These are phyloP conservation scores for Dermolepida albohirtum DNA, from an alignment of 2,888 invertebrate species.

Conservation along the genomic window DNA sequence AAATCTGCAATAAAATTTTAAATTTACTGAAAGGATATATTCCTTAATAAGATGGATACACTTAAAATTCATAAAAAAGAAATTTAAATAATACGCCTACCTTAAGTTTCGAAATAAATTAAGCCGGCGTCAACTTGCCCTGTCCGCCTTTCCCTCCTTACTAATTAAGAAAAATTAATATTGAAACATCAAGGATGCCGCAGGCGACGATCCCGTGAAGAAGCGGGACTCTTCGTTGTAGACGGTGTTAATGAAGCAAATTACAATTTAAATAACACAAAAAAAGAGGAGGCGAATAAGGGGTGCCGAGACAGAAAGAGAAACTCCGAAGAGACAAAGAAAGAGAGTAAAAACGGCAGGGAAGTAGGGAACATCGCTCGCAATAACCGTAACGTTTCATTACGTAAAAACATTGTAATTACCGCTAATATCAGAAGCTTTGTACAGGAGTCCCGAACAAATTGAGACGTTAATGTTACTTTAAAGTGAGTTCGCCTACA, in stretches of 20 bases:
- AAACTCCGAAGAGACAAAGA: not conserved
- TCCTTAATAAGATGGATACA: no score
- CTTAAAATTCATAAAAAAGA: slow-evolving; percentile 16
- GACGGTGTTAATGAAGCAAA: slow-evolving; percentile 38
- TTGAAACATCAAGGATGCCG: slow-evolving; percentile 36
- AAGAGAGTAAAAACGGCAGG: slow-evolving; percentile 6
- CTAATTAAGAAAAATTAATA: slow-evolving; percentile 38
- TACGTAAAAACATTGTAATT: slow-evolving; percentile 17
- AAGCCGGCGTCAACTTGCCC: slow-evolving; percentile 9
- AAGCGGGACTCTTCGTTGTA: slow-evolving; percentile 6
- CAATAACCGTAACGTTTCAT: slow-evolving; percentile 16
- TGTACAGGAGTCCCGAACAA: slow-evolving; percentile 3
- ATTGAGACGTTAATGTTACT: slow-evolving; percentile 28
- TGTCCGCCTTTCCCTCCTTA: slow-evolving; percentile 12
- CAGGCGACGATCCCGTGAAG: slow-evolving; percentile 16
- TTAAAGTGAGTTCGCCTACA: slow-evolving; percentile 26
- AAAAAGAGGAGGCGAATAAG: not conserved
- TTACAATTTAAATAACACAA: slow-evolving; percentile 36
- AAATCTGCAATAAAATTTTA: no score
- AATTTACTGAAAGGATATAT: no score
- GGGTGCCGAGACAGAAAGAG: not conserved
- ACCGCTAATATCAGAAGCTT: slow-evolving; percentile 17
- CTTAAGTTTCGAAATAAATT: slow-evolving; percentile 1
- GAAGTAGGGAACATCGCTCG: not conserved
- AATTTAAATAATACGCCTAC: slow-evolving; percentile 9